Percentiles rank a stretch among this genome's conserved stretches.
Conservation (phyloP, 2,888 invertebrate genomes). For the Diplolepis rosae region DNA sequence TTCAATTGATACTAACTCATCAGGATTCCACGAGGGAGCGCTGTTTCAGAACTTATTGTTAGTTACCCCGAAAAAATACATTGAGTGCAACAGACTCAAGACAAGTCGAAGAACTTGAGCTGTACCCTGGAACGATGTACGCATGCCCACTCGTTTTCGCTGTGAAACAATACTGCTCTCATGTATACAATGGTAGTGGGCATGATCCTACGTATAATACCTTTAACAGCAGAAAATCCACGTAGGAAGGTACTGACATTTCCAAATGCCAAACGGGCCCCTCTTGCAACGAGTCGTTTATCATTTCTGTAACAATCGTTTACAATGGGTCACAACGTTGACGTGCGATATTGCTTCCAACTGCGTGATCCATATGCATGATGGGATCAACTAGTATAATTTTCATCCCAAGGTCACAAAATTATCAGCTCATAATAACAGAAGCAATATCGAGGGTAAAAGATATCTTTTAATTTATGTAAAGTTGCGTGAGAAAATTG, state of each 20-base stretch:
- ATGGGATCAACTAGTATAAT: constrained; percentile 12
- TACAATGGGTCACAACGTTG: constrained; percentile 40
- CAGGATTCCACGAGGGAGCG: too few species aligned
- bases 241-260: constrained; percentile 70
- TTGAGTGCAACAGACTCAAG: too few species aligned
- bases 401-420: background rate
- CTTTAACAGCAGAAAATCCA: constrained; percentile 37
- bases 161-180: constrained; percentile 44
- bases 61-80: too few species aligned
- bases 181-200: constrained; percentile 52
- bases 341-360: constrained; percentile 20
- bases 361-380: background rate
- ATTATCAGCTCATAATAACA: background rate
- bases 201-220: constrained; percentile 47
- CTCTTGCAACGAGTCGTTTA: constrained; percentile 57
- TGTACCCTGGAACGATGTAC: constrained; percentile 26
- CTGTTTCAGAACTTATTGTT: too few species aligned
- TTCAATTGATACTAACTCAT: too few species aligned
- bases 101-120: constrained; percentile 23
- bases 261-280: constrained; percentile 65
- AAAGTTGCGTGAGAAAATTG: too few species aligned
- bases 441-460: background rate
- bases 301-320: constrained; percentile 53
- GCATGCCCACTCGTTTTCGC: constrained; percentile 28
- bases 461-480: too few species aligned